Evolutionary conservation across 2,113 vertebrate species (phyloP).

Genomic region (Felis chaus): DNA sequence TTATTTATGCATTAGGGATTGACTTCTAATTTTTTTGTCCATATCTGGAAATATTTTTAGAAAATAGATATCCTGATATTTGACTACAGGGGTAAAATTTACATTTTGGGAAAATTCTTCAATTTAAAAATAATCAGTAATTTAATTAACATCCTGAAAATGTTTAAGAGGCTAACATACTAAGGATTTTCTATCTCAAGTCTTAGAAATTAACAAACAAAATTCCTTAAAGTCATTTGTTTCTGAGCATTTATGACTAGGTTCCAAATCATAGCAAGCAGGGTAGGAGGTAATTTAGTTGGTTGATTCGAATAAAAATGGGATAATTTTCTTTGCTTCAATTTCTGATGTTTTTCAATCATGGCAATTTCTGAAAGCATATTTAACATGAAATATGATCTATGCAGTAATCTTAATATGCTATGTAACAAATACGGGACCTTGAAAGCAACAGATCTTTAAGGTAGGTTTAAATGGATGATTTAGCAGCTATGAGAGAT

Average conservation of each 20-base stretch:
- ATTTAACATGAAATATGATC: not conserved
- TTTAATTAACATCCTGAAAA: not conserved
- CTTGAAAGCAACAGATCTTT: not conserved
- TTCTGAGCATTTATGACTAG: not conserved
- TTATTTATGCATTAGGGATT: not conserved
- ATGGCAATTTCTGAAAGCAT: not conserved
- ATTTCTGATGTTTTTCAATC: not conserved
- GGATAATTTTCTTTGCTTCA: not conserved
- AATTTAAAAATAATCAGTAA: not conserved
- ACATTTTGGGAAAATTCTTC: not conserved
- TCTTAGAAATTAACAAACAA: not conserved
- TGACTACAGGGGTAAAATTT: not conserved
- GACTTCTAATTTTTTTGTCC: not conserved
- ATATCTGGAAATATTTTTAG: not conserved
- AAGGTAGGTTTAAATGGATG: not conserved
- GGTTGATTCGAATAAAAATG: not conserved
- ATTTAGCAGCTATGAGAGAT: not conserved
- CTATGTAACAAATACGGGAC: not conserved
- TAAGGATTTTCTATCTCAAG: not conserved
- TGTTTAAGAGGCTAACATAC: not conserved
- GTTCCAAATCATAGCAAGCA: not conserved
- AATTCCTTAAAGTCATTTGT: not conserved
- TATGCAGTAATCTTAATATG: not conserved
- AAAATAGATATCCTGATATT: not conserved
- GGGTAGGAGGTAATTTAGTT: not conserved